Conservation (phyloP, 2,797 vertebrate species). For the Eremophila alpestris region DNA sequence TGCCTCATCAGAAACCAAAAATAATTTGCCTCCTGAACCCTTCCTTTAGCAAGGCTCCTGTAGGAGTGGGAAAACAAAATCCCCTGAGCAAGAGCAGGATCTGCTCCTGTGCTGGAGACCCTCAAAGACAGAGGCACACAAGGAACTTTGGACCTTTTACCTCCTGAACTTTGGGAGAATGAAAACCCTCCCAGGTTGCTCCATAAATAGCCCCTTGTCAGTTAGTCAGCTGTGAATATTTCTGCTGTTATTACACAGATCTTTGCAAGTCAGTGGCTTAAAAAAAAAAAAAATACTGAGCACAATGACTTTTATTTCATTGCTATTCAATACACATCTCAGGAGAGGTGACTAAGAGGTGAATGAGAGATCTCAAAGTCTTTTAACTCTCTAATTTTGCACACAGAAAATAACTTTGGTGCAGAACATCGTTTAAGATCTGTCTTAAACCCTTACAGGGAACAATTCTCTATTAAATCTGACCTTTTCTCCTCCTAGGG, state of each 20-base stretch:
- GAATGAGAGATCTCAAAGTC: constrained; percentile 51
- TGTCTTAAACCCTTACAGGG: background rate
- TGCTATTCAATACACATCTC: constrained; percentile 44
- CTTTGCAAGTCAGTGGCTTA: constrained; percentile 43
- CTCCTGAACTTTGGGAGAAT: background rate
- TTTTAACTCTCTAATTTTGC: constrained; percentile 38
- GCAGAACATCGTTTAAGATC: background rate
- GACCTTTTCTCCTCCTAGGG: background rate
- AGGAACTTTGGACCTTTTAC: background rate
- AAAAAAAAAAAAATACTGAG: constrained; percentile 37
- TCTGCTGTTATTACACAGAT: constrained; percentile 39
- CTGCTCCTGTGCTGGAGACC: background rate
- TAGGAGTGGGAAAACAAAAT: background rate
- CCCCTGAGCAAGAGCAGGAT: background rate
- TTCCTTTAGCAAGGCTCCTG: background rate
- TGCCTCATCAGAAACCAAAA: background rate
- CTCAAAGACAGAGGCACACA: background rate
- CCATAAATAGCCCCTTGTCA: constrained; percentile 38
- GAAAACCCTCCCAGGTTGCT: background rate
- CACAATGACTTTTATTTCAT: constrained; percentile 51
- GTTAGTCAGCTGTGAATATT: constrained; percentile 49
- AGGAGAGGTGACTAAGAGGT: constrained; percentile 64
- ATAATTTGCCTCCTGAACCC: background rate
- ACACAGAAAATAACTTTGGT: background rate
- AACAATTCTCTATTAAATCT: background rate